These are phyloP conservation scores for Ylistrum balloti DNA, from an alignment of 1,140 invertebrate species.

Conservation along the genomic window DNA sequence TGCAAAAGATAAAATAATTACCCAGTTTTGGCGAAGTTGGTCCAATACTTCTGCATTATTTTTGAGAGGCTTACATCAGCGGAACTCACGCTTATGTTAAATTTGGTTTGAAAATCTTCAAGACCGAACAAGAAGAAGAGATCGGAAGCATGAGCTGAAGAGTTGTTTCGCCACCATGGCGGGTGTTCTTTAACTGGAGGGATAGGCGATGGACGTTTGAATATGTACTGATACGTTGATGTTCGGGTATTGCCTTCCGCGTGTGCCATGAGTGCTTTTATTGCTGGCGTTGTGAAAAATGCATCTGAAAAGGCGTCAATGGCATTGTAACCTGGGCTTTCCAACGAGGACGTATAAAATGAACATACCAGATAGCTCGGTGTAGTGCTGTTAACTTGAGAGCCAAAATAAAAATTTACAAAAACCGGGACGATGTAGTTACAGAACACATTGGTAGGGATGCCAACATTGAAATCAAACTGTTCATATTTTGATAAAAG, in stretches of 20 bases:
- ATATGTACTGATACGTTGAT: conserved; percentile 22
- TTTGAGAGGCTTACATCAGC: not conserved
- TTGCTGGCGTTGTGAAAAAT: not conserved
- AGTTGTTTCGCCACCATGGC: not conserved
- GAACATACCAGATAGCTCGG: not conserved
- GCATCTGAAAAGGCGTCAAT: not conserved
- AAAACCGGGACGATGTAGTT: not conserved
- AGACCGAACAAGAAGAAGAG: not conserved
- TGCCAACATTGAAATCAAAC: too few species aligned
- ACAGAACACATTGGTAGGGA: not conserved
- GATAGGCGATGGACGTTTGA: not conserved
- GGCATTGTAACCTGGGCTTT: not conserved
- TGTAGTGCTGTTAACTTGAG: not conserved
- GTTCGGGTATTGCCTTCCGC: not conserved
- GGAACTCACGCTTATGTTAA: not conserved
- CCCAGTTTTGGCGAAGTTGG: conserved; percentile 13
- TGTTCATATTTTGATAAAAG: too few species aligned
- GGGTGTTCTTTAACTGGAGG: not conserved
- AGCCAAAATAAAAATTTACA: not conserved
- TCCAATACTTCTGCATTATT: not conserved
- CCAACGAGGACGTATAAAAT: not conserved
- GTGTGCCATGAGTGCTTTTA: not conserved
- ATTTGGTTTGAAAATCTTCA: not conserved
- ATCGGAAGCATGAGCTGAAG: not conserved
- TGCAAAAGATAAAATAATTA: too few species aligned